Conservation (phyloP, 2,113 vertebrate genomes). For the Charina bottae region DNA sequence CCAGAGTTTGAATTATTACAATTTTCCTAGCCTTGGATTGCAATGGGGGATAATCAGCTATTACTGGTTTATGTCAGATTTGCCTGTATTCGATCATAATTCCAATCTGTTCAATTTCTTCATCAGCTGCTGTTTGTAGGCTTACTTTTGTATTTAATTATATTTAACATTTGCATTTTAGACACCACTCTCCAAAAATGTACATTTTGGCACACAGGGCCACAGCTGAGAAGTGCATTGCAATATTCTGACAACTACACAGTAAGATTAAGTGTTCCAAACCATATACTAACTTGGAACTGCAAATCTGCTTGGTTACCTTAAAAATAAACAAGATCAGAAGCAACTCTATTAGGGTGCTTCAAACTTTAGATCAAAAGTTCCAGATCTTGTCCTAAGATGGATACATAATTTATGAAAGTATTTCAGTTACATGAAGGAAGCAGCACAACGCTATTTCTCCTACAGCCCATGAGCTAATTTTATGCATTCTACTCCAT, state of each 20-base stretch:
- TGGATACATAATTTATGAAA: background rate
- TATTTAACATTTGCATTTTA: background rate
- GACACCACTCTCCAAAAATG: background rate
- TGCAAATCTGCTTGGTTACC: background rate
- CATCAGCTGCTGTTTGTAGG: background rate
- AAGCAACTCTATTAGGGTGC: background rate
- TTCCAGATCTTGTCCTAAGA: background rate
- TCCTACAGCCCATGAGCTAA: background rate
- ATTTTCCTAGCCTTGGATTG: background rate
- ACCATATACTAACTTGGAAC: background rate
- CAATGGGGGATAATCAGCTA: background rate
- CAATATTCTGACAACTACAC: background rate
- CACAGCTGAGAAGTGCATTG: background rate
- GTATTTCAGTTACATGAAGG: background rate
- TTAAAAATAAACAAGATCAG: background rate
- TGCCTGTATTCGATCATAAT: background rate
- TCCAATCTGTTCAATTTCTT: background rate
- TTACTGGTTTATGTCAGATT: background rate
- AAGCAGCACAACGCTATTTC: background rate
- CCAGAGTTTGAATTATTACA: constrained; percentile 35
- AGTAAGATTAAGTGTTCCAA: background rate
- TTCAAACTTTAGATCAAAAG: background rate
- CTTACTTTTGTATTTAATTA: background rate
- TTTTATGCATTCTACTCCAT: background rate
- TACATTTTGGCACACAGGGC: background rate